Evolutionary conservation across 2,888 invertebrate genomes (phyloP), one percentile per base, ranked within the genome.

Genomic region (Acrocera orbiculus): DNA sequence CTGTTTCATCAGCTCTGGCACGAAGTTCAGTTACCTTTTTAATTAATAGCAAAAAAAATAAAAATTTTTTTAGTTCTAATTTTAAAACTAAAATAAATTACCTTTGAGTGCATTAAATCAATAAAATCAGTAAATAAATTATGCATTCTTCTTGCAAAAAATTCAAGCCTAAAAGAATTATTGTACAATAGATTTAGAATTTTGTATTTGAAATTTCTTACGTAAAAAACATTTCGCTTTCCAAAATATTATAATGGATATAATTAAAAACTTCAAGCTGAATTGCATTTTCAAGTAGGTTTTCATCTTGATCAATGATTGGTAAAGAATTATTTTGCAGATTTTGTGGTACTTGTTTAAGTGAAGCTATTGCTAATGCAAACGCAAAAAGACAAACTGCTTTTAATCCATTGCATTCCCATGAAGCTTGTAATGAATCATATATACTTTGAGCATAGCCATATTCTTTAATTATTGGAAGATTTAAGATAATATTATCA

Each of bases 101-200:
- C 73, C 43, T 90, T 92, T 30, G 87, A 69, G 34, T 90, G 92
- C 85, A 92, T 85, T 34, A 82, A 70, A 40, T 83, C 77, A 30
- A 95, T 85, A 48, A 95, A 92, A 61, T 93, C 92, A 0, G 87
- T 85, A 33, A 93, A 66, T 7, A 93, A 63, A 11, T 73, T 68
- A 60, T 95, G 93, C 28, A 92, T 62, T 27, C 85, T 70, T 15
- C 81, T 70, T 46, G 82, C 67, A 50, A 86, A 80, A 54, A 86
- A 89, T 57, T 86, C 81, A 57, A 76, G 76, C 39, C 55, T 54
- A 32, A 36, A n/a, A 25, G 30, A 27, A 16, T 23, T 15, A 27
- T 28, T 9, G n/a, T n/a, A n/a, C n/a, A 22, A 19, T 15, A 9
- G 16, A 24, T 29, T 13, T 10, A 16, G 5, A 22, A 7, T 6